phyloP scores from a whole-genome alignment of 1,140 invertebrate species.

The Oppia nitens region DNA sequence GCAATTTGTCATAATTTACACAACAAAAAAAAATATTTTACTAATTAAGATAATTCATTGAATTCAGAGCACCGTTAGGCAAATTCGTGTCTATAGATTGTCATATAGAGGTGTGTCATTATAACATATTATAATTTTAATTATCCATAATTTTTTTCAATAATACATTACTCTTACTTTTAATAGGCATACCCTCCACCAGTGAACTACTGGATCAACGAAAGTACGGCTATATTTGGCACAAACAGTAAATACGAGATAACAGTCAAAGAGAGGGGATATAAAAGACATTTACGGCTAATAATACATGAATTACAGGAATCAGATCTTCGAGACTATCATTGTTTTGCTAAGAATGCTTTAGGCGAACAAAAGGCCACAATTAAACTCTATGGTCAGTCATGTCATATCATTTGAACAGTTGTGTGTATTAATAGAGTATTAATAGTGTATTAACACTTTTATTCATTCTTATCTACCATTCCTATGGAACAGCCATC shows the following conservation, averaged over 20 bases:
- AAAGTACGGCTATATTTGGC: conserved; percentile 26
- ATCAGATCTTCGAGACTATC: conserved; percentile 62
- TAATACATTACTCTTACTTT: no score
- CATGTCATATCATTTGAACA: no score
- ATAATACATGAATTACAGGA: conserved; percentile 16
- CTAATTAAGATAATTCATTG: neutral
- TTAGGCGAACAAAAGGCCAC: conserved; percentile 76
- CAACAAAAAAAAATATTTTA: neutral
- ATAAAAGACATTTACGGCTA: conserved; percentile 20
- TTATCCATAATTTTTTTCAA: no score
- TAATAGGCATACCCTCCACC: conserved; percentile 20
- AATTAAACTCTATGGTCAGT: conserved; percentile 72
- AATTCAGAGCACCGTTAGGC: conserved; percentile 28
- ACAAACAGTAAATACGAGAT: conserved; percentile 21
- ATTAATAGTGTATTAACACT: neutral
- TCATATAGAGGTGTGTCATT: conserved; percentile 30
- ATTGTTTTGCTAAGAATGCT: conserved; percentile 79
- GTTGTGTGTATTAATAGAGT: neutral
- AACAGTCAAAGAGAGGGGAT: conserved; percentile 18
- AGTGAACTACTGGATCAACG: conserved; percentile 23
- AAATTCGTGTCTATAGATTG: conserved; percentile 30
- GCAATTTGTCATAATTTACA: neutral
- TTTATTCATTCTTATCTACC: neutral
- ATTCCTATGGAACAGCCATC: neutral
- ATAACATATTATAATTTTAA: no score